Conservation (phyloP, 2,113 vertebrate species). For the Corydoras sp. region DNA sequence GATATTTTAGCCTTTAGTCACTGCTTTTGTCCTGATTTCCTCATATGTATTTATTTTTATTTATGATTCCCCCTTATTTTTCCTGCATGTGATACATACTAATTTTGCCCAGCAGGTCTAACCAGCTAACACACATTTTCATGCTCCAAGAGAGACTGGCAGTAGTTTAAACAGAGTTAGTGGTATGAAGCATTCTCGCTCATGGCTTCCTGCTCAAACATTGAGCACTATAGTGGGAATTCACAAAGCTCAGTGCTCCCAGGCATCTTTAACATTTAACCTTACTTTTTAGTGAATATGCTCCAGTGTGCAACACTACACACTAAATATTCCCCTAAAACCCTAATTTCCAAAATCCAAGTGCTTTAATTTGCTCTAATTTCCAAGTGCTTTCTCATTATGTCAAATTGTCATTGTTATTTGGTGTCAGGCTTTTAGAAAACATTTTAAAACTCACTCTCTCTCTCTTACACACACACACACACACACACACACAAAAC, state of each 20-base stretch:
- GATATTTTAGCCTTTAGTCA: neutral
- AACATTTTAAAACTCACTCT: too few species aligned
- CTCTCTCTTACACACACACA: too few species aligned
- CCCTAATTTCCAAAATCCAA: neutral
- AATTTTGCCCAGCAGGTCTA: conserved; percentile 15
- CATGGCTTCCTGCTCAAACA: conserved; percentile 13
- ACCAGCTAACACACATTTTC: conserved; percentile 8
- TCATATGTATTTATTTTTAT: neutral
- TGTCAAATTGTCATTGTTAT: too few species aligned
- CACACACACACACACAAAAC: too few species aligned
- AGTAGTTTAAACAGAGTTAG: conserved; percentile 18
- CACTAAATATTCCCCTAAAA: neutral
- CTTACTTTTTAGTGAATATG: conserved; percentile 4
- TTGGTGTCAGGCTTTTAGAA: too few species aligned
- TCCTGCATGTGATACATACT: conserved; percentile 10
- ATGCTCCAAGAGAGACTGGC: conserved; percentile 9
- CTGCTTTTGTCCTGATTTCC: neutral
- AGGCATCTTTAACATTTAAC: conserved; percentile 32
- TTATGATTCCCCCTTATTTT: neutral
- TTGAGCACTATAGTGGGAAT: neutral
- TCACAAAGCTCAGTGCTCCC: conserved; percentile 2
- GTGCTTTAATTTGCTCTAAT: too few species aligned
- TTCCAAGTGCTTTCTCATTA: neutral
- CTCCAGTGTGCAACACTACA: neutral
- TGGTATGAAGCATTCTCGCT: neutral